Base-by-base conservation (phyloP, 2,113 vertebrate genomes). In the Rhabdomys dilectus region DNA sequence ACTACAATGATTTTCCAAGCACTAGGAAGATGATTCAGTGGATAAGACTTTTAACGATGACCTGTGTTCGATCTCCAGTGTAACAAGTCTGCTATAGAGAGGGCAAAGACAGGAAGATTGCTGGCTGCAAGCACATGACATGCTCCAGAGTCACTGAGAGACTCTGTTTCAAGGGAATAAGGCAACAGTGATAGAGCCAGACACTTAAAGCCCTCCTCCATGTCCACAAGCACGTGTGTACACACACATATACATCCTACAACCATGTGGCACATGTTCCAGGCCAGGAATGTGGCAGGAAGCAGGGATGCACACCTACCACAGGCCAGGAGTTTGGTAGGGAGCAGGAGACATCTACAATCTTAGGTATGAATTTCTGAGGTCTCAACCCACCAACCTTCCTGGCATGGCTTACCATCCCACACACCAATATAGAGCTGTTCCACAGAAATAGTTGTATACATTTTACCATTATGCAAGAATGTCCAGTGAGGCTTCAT, bases 1-100 rank as follows among this genome's bases (percentile, higher is more conserved):
- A 58, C 10, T 82, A 95, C 53, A 94, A 93, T 95, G n/a, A 21
- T 88, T 88, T 72, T 77, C n/a, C 7, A 36, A 45, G 84, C 10
- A 68, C 42, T 86, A 11, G 6, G 84, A 48, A 87, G 42, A 68
- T 66, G 84, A 48, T 36, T 86, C 17, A 36, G 29, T 85, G 31
- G 24, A 17, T 36, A 51, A 48, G 29, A 48, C 1, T 19, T 86
- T 62, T 66, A 64, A 48, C 3, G 16, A 66, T 31, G 42, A 66
- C 42, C 60, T 34, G 29, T 48, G 17, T 45, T 66, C 21, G 16
- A 34, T 86, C 31, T 29, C 29, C 42, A 86, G 21, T 45, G 60
- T 66, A 66, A 66, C 62, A 86, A 22, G 29, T 29, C 29, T 34
- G 84, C 8, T 21, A 48, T 22, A 45, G 29, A 45, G 42, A 34